Base-by-base conservation (phyloP, 1,140 invertebrate genomes). In the Lasioglossum baleicum region DNA sequence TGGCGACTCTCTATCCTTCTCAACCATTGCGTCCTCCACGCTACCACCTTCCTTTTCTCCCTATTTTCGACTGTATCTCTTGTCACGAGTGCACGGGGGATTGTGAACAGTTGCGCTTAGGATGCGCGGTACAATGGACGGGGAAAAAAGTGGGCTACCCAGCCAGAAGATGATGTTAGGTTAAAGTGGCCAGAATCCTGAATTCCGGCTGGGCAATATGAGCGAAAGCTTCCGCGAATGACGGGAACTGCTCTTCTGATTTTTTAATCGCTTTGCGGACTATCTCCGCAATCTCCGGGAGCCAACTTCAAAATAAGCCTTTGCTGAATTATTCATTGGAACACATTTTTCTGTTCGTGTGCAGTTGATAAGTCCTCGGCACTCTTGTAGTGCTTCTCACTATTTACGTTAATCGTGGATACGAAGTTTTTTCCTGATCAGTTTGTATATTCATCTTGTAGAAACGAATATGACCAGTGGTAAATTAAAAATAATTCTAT, bases 151-250 rank as follows among this genome's bases (percentile, higher is more conserved):
- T 72, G 31, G 40, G 71, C 82, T 73, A 67, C 26, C 20, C 66
- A 53, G 44, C 2, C 64, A 15, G 65, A 80, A 84, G 83, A 85
- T 81, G 83, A 85, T 63, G 78, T 67, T 65, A 61, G 76, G 60
- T 68, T 76, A 73, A 84, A 85, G 79, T 69, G 82, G 63, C 51
- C 26, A 44, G n/a, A 58, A 72, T 73, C 80, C 70, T 44, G 71
- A 40, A 74, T 80, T 51, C 63, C 26, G 67, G 53, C 65, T 26
- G 20, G 56, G 78, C 78, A 85, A 85, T 85, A 82, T 84, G 53
- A 26, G 64, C 68, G 31, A 70, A 56, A 42, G 73, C 53, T 68
- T 42, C 7, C 51, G 69, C 0, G 63, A 56, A 73, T 53, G 69
- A 44, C 42, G 74, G 51, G 5, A 61, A 61, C 15, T 8, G 35